These are phyloP conservation scores for Mizuhopecten yessoensis DNA, from an alignment of 1,140 invertebrate species.

Conservation along the genomic window DNA sequence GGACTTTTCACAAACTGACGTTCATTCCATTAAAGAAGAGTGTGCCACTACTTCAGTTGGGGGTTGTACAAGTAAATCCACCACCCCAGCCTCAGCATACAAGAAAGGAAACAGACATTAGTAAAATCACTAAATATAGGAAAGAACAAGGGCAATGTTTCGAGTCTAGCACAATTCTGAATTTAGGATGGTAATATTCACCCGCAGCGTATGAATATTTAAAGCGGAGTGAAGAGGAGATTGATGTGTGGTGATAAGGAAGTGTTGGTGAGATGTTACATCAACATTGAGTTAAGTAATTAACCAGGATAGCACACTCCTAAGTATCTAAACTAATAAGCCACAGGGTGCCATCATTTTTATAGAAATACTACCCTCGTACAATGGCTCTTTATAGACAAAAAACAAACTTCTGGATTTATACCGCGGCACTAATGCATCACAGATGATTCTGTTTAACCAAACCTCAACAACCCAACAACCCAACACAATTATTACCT, in stretches of 20 bases:
- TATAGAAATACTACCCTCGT: not conserved
- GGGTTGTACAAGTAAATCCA: too few relatives aligned
- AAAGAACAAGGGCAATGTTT: not conserved
- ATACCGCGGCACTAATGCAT: not conserved
- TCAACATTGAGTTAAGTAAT: constrained; percentile 18
- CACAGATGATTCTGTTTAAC: not conserved
- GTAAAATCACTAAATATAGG: not conserved
- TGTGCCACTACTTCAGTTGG: too few relatives aligned
- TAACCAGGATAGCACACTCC: not conserved
- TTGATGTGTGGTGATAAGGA: not conserved
- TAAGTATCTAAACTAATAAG: not conserved
- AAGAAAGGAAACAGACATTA: not conserved
- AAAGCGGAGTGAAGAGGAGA: not conserved
- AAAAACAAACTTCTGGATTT: not conserved
- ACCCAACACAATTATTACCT: not conserved
- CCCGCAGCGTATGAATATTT: constrained; percentile 2
- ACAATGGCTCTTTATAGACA: not conserved
- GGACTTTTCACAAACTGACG: too few relatives aligned
- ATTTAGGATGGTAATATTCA: constrained; percentile 28
- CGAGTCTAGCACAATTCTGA: not conserved
- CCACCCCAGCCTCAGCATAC: not conserved
- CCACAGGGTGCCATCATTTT: not conserved
- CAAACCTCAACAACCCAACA: not conserved
- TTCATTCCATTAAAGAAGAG: too few relatives aligned
- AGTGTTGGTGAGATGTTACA: not conserved